Base-by-base conservation (phyloP, 2,113 vertebrate species). In the Crotophaga sulcirostris region DNA sequence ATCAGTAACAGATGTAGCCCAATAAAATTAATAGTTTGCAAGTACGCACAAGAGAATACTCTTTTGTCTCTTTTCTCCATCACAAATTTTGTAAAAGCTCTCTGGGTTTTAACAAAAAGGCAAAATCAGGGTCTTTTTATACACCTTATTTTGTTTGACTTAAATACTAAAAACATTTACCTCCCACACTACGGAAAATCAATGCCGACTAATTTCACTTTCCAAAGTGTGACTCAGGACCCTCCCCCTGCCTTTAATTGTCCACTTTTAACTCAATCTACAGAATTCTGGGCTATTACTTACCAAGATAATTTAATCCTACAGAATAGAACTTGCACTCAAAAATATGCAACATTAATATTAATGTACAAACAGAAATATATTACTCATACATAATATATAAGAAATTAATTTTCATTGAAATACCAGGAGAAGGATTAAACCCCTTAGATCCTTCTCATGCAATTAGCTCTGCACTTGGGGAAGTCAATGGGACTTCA, bases 21-120 rank as follows among this genome's bases (percentile, higher is more conserved):
- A 95, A 96, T 96, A 97, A 97, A 97, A 96, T 90, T 94, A 97
- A 96, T 93, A 97, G 96, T 96, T 96, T 91, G 89, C 76, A 96
- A 96, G 66, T 94, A 92, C 4, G 23, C 97, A 96, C 96, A 89
- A 78, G 94, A 97, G 96, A 96, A 94, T 96, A 88, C 69, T 94
- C 93, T 95, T 96, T 93, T 93, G 89, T 89, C 92, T 97, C 66
- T 91, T 94, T 93, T 84, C 90, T 94, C 96, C 91, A 91, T 93
- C 84, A 89, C 93, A 96, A 83, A 96, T 95, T 97, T 94, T 90
- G 69, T 84, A 91, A 97, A 94, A 94, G 93, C 97, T 91, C 70
- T 94, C 89, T 83, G 87, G 89, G 94, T 93, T 95, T 91, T 90
- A 77, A 95, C 56, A 86, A 68, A 93, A 95, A 95, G 82, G 81